A percentile compares a stretch with the other conserved stretches of the same genome.
Conservation (phyloP, 2,888 invertebrate species). For the Willowsia nigromaculata region DNA sequence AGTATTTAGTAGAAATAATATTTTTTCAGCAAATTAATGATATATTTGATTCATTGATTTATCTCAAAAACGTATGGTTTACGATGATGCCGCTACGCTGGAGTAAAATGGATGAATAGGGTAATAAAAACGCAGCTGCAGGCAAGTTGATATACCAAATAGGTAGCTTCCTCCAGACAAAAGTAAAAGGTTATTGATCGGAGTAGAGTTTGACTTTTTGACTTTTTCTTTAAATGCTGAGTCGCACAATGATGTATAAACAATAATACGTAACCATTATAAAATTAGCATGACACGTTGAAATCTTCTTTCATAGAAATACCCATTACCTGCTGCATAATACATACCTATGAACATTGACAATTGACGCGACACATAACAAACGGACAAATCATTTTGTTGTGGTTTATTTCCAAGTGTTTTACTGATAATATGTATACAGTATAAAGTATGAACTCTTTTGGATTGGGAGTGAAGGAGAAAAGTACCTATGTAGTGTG, state of each 20-base stretch:
- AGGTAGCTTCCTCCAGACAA: constrained; percentile 19
- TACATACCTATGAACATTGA: no score
- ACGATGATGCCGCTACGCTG: neutral
- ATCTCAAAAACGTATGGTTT: neutral
- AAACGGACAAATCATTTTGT: no score
- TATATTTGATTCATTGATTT: no score
- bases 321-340: no score
- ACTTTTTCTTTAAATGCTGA: neutral
- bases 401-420: no score
- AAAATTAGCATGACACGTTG: neutral
- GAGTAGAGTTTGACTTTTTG: constrained; percentile 45
- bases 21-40: no score
- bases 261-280: neutral
- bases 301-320: neutral
- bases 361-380: no score
- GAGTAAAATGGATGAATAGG: constrained; percentile 33
- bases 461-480: no score
- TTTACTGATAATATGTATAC: no score
- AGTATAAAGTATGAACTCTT: no score
- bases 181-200: constrained; percentile 66
- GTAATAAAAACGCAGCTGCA: constrained; percentile 46
- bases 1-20: no score
- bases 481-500: no score
- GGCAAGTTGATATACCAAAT: constrained; percentile 33
- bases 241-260: neutral